These are phyloP conservation scores for Antedon mediterranea DNA, from an alignment of 53 echinoderm and acorn worm genomes.

Conservation along the genomic window DNA sequence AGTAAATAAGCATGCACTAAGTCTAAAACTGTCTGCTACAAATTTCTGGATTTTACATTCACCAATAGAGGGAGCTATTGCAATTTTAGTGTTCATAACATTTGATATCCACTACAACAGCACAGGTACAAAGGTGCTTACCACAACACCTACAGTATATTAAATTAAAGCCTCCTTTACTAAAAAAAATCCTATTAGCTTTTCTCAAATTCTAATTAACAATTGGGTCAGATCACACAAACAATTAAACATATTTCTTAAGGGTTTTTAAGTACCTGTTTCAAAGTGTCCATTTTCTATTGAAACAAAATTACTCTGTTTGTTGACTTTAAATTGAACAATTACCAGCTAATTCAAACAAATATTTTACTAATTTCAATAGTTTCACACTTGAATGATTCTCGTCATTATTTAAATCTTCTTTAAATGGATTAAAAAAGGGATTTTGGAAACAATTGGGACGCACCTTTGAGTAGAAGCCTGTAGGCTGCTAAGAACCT, in stretches of 20 bases:
- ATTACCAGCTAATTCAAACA: not conserved
- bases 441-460: not conserved
- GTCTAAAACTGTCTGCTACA: no score
- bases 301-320: not conserved
- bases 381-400: not conserved
- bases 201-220: not conserved
- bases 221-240: not conserved
- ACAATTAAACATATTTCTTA: not conserved
- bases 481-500: no score
- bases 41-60: no score
- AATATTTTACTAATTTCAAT: not conserved
- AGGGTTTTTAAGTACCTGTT: not conserved
- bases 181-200: no score
- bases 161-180: no score
- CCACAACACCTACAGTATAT: no score
- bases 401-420: not conserved
- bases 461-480: no score
- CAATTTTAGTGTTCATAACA: no score
- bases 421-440: not conserved
- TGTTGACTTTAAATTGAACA: not conserved
- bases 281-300: not conserved
- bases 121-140: no score
- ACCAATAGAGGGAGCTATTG: no score
- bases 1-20: no score
- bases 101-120: no score